Percentiles rank a stretch among this genome's conserved stretches.
Evolutionary conservation across 2,888 invertebrate species (phyloP).

Genomic region (Anoncus sp.): DNA sequence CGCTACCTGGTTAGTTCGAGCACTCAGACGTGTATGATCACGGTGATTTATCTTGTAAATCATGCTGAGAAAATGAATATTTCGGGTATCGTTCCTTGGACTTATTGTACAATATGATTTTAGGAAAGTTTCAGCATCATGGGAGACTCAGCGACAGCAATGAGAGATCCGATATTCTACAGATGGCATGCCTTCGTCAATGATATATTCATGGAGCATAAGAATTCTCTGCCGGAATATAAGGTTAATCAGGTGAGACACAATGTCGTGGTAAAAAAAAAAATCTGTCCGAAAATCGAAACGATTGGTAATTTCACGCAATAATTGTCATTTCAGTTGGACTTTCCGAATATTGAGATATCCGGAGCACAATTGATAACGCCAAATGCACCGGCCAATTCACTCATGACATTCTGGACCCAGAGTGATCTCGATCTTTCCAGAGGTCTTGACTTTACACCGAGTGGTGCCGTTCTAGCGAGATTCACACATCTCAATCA

Average conservation of each 20-base stretch:
- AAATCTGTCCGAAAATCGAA: not conserved
- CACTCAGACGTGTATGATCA: not conserved
- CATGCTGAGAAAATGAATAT: no score
- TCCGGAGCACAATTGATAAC: slow-evolving; percentile 84
- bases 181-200: slow-evolving; percentile 93
- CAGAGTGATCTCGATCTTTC: slow-evolving; percentile 91
- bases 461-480: slow-evolving; percentile 89
- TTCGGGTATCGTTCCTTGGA: no score
- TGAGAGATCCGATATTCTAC: slow-evolving; percentile 95
- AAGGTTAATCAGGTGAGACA: slow-evolving; percentile 84
- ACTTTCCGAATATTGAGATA: slow-evolving; percentile 87
- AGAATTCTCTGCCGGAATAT: slow-evolving; percentile 89
- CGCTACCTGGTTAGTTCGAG: slow-evolving; percentile 86
- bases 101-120: slow-evolving; percentile 22
- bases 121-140: slow-evolving; percentile 93
- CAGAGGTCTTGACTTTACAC: slow-evolving; percentile 92
- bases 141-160: slow-evolving; percentile 93
- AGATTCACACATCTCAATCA: slow-evolving; percentile 92
- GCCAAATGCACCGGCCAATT: slow-evolving; percentile 84
- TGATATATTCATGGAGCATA: slow-evolving; percentile 90
- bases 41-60: not conserved
- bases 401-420: slow-evolving; percentile 90
- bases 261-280: not conserved
- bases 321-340: slow-evolving; percentile 83
- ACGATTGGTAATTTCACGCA: not conserved